phyloP scores from a whole-genome alignment of 2,888 invertebrate species.

The Siphlonurus alternatus region DNA sequence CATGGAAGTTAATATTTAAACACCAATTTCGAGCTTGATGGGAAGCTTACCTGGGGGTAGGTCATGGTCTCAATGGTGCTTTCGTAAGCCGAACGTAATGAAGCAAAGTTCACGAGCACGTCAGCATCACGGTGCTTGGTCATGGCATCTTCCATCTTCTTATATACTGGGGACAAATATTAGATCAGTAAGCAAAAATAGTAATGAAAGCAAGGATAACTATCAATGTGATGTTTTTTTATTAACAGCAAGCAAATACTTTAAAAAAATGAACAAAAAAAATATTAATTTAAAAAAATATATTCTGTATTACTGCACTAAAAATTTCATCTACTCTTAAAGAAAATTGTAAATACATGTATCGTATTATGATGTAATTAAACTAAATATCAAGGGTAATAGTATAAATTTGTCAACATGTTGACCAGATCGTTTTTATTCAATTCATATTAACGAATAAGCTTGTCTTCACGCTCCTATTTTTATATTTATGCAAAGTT shows the following conservation, averaged over 20 bases:
- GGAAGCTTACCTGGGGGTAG: constrained; percentile 47
- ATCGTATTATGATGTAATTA: background rate
- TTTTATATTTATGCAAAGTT: no score
- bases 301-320: no score
- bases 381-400: background rate
- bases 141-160: constrained; percentile 94
- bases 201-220: background rate
- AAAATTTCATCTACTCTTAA: no score
- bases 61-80: constrained; percentile 88
- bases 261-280: no score
- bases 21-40: constrained; percentile 2
- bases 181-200: constrained; percentile 17
- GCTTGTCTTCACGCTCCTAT: no score
- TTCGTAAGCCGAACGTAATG: constrained; percentile 91
- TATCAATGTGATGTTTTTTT: no score
- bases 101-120: constrained; percentile 94
- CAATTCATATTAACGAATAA: no score
- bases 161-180: constrained; percentile 63
- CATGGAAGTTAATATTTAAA: background rate
- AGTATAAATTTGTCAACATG: no score
- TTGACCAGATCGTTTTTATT: no score
- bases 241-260: no score
- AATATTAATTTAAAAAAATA: no score
- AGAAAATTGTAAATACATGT: background rate
- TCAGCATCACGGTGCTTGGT: constrained; percentile 87